phyloP scores from a whole-genome alignment of 2,888 invertebrate genomes.

The Lathronympha strigana region DNA sequence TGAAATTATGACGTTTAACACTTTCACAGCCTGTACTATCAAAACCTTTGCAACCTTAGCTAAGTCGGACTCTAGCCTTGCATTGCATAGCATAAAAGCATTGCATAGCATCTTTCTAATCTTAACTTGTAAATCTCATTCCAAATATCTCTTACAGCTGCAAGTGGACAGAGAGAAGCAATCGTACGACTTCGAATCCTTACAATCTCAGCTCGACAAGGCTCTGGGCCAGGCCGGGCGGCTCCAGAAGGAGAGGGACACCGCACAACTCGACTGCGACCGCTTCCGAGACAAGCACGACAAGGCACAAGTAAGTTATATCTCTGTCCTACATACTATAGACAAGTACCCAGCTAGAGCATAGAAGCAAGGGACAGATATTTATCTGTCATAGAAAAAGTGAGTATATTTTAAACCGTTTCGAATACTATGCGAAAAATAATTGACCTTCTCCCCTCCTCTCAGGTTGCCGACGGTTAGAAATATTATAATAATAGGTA shows the following conservation, averaged over 20 bases:
- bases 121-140: constrained; percentile 28
- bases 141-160: constrained; percentile 74
- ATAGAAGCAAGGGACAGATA: neutral
- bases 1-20: too few relatives aligned
- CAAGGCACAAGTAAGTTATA: constrained; percentile 89
- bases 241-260: constrained; percentile 95
- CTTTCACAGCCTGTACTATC: too few relatives aligned
- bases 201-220: constrained; percentile 96
- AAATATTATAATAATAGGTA: too few relatives aligned
- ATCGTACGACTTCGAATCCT: constrained; percentile 94
- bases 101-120: neutral
- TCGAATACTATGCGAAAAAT: too few relatives aligned
- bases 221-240: constrained; percentile 93
- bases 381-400: too few relatives aligned
- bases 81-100: neutral
- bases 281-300: constrained; percentile 95
- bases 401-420: too few relatives aligned
- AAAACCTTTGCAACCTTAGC: too few relatives aligned
- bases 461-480: too few relatives aligned
- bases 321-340: neutral
- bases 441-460: too few relatives aligned
- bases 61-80: neutral
- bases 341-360: neutral
- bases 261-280: constrained; percentile 92
- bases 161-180: constrained; percentile 96